Base-by-base conservation (phyloP, 1,140 invertebrate species). In the Choristoneura fumiferana region DNA sequence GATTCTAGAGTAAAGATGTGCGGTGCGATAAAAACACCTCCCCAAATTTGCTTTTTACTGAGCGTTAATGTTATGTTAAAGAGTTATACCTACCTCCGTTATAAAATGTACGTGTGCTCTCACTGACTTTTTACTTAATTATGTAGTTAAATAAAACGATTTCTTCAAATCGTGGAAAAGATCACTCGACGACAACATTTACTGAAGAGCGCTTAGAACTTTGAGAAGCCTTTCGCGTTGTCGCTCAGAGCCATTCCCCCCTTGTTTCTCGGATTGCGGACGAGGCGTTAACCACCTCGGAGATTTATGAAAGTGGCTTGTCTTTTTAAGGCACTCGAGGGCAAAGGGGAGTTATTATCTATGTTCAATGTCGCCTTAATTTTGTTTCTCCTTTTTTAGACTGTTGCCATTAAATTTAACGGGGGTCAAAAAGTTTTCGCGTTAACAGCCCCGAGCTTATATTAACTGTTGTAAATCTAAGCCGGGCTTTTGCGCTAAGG, bases 231-330 rank as follows among this genome's bases (percentile, higher is more conserved):
- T 67, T 72, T 55, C 35, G 57, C 62, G 62, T 61, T 77, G 74
- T 70, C 67, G 65, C 65, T 75, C 40, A 56, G 60, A 70, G 69
- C 59, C 67, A 66, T 73, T 69, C 63, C 57, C n/a, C 61, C 61
- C 65, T 74, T 72, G 69, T 77, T 72, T 61, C 64, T 67, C 56
- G 63, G 57, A 73, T 70, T 72, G 66, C 60, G 62, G 69, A 71
- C 71, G 71, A 72, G 67, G 69, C 73, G 76, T 63, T 71, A 78
- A 78, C 76, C 64, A 71, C 65, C 64, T 63, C 57, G 15, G 57
- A 74, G 71, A 78, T 76, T 78, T 78, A 78, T 76, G 66, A 74
- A 76, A 78, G 76, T 78, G 67, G 69, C 71, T 73, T 71, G 73
- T 76, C 73, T 69, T 75, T 78, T 75, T 71, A 65, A 74, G 63